Evolutionary conservation across 2,888 invertebrate species (phyloP), one percentile per base, ranked within the genome.

Genomic region (Campopleginae sp.): DNA sequence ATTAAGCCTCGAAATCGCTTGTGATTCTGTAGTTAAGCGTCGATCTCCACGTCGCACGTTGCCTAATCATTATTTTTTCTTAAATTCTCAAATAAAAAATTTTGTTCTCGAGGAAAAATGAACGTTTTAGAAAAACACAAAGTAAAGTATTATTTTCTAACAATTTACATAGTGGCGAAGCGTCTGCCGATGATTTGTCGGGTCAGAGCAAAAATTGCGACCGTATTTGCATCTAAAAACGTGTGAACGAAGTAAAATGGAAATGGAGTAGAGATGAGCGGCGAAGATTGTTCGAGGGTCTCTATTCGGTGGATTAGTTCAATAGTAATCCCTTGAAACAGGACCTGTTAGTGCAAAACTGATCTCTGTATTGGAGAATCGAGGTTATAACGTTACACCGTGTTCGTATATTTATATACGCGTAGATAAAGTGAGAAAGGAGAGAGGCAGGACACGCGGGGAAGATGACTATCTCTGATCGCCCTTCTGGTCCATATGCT

Each of bases 401-500:
- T 61, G 48, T n/a, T n/a, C 31, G 3, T 12, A 42, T 54, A n/a
- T 54, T 3, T 27, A n/a, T 48, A 63, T 54, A 17, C 33, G 19
- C 19, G 58, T 58, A 19, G 77, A 74, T n/a, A 80, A 58, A 79
- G 80, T 80, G 84, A 82, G 74, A 70, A 77, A 77, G 7, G 72
- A 76, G 51, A 51, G 70, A 80, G 76, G 58, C 23, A 46, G 68
- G 80, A 76, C 77, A 77, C 44, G 80, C 72, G 81, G 48, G 58
- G 46, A 17, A 84, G 93, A 93, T 93, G 84, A 86, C 87, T 92
- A 93, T 93, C 93, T 89, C 80, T 85, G 89, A 86, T 87, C 87
- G 89, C 91, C 92, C 92, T 91, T 90, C 89, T 89, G 90, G 88
- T 92, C 93, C 93, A 93, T 93, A 93, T 93, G 93, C 92, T 91